A percentile compares a stretch with the other conserved stretches of the same genome.
These are phyloP conservation scores for Malaclemys terrapin DNA, from an alignment of 2,113 vertebrate species.

Conservation along the genomic window DNA sequence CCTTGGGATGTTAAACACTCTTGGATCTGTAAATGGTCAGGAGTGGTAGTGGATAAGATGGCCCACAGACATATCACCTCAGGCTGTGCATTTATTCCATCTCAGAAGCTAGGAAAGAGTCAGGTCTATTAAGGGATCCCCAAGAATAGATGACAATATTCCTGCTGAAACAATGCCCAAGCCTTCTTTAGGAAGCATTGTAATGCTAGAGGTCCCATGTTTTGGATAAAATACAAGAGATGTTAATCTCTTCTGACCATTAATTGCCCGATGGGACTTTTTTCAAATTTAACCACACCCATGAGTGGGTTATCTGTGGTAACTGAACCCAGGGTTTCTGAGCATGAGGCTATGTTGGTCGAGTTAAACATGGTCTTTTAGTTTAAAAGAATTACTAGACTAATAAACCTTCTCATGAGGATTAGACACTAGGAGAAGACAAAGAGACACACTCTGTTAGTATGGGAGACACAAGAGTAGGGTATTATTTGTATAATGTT, in stretches of 20 bases:
- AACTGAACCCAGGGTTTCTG: background rate
- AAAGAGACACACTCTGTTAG: background rate
- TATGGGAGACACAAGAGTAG: background rate
- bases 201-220: background rate
- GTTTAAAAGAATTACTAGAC: background rate
- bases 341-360: background rate
- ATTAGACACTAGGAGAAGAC: background rate
- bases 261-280: background rate
- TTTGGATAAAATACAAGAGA: background rate
- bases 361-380: background rate
- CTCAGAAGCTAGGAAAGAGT: background rate
- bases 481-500: background rate
- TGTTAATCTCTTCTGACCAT: background rate
- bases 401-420: background rate
- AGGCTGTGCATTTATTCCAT: background rate
- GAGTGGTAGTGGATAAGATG: background rate
- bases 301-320: background rate
- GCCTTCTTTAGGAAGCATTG: background rate
- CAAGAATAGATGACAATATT: background rate
- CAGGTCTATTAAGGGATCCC: background rate
- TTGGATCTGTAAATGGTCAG: background rate
- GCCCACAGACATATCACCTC: background rate
- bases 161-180: background rate
- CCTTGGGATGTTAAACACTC: background rate
- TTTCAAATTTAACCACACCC: background rate